Base-by-base conservation (phyloP, 2,888 invertebrate genomes). In the Sussaba pulchella region DNA sequence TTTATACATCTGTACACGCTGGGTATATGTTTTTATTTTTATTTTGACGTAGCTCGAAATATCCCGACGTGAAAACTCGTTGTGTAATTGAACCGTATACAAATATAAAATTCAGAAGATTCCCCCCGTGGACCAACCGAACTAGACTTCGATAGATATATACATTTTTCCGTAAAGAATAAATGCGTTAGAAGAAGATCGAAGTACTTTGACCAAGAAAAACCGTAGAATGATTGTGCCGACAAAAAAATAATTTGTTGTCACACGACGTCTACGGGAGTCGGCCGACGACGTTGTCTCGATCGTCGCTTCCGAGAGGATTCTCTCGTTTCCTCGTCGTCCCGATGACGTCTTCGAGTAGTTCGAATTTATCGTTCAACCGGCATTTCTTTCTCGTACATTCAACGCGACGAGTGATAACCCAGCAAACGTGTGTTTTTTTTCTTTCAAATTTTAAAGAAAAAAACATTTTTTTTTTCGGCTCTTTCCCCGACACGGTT, bases 171-270 rank as follows among this genome's bases (percentile, higher is more conserved):
- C n/a, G n/a, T n/a, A n/a, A n/a, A 39, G 8, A 39, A 39, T 12
- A 39, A 39, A 12, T 24, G 21, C 21, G 50, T 4, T n/a, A 41
- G 36, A 4, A 17, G 14, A 10, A 12, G 3, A 6, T 5, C 5
- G 21, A 17, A 39, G 19, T 19, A 14, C 10, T 21, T 39, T 41
- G 41, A 61, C 39, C n/a, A 41, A 39, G 17, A 12, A 14, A 39
- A 21, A 36, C n/a, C 21, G 19, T 59, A 10, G 59, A 4, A 4
- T 19, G n/a, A 12, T 50, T 10, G 19, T 26, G 14, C 26, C 57
- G 21, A 26, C 54, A 1, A 52, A 24, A 12, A 61, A 41, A 36
- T 61, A 21, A 61, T 61, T 61, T 61, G 61, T 61, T 39, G 39
- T 12, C 61, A 12, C 39, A 12, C 1, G n/a, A n/a, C n/a, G 26